Percentiles rank a stretch among this genome's conserved stretches.
These are phyloP conservation scores for Astyanax mexicanus DNA, from an alignment of 2,797 vertebrate species.

Conservation along the genomic window DNA sequence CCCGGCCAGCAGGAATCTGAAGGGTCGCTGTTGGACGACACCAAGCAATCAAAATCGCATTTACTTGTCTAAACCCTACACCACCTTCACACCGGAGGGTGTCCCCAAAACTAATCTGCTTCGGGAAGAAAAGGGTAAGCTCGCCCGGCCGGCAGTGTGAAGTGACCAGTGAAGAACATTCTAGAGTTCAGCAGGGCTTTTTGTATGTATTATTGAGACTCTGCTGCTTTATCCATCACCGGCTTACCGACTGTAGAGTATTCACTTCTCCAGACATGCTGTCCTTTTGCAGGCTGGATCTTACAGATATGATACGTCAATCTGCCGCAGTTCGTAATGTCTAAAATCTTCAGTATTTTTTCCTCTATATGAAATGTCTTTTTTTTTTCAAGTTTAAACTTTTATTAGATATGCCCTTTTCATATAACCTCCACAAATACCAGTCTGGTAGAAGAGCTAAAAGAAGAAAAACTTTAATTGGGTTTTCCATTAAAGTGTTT, in stretches of 20 bases:
- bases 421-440: not conserved
- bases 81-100: conserved; percentile 55
- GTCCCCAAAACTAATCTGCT: conserved; percentile 67
- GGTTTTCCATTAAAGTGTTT: not conserved
- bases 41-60: conserved; percentile 69
- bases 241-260: conserved; percentile 8
- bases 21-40: conserved; percentile 56
- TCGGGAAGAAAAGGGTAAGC: conserved; percentile 57
- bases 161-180: conserved; percentile 59
- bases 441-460: not conserved
- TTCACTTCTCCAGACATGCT: conserved; percentile 9
- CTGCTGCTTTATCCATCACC: conserved; percentile 41
- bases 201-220: conserved; percentile 54
- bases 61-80: conserved; percentile 66
- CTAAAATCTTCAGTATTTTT: no score
- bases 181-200: conserved; percentile 52
- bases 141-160: conserved; percentile 46
- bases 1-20: conserved; percentile 51
- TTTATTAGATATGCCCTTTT: no score
- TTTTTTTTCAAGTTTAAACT: no score
- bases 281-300: conserved; percentile 20
- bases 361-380: no score
- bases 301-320: not conserved
- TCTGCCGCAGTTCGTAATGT: no score
- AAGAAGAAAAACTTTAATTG: not conserved